Base-by-base conservation (phyloP, 2,888 invertebrate genomes). In the Conops quadrifasciatus region DNA sequence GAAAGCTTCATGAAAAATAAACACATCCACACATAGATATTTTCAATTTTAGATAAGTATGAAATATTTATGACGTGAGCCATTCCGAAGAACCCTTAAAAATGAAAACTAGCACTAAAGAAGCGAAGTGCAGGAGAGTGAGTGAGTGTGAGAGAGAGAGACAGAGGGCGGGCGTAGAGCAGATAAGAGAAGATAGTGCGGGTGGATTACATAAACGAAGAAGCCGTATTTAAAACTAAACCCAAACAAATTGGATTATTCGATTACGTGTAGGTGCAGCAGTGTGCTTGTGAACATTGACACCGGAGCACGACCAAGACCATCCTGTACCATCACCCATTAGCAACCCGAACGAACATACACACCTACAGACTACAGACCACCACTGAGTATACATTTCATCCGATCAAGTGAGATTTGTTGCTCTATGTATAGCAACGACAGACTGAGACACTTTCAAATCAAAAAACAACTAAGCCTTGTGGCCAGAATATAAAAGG, bases 231-330 rank as follows among this genome's bases (percentile, higher is more conserved):
- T 71, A 65, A 59, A 58, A 36, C 47, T 66, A n/a, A 64, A 43
- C 45, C 66, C 43, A 51, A 36, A 36, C 68, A 70, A 73, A 73
- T 73, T 73, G 73, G 73, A 73, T 73, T 73, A 73, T 72, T 72
- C 65, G 73, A 70, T 73, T 73, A 70, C 63, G 70, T 58, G n/a
- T 28, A 36, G 36, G 36, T 36, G 36, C 19, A 19, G 11, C n/a
- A n/a, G 49, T 49, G 9, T 13, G n/a, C 49, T 49, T 49, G 49
- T 16, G 7, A 49, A 15, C 15, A 11, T 19, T 49, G 7, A 49
- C 49, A 19, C 36, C 49, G 49, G 19, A n/a, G n/a, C n/a, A n/a
- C n/a, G n/a, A n/a, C n/a, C n/a, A n/a, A n/a, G n/a, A n/a, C n/a
- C n/a, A n/a, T n/a, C n/a, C n/a, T n/a, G n/a, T n/a, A n/a, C n/a